phyloP scores from a whole-genome alignment of 2,797 vertebrate species.

The Muraenolepis orangiensis region DNA sequence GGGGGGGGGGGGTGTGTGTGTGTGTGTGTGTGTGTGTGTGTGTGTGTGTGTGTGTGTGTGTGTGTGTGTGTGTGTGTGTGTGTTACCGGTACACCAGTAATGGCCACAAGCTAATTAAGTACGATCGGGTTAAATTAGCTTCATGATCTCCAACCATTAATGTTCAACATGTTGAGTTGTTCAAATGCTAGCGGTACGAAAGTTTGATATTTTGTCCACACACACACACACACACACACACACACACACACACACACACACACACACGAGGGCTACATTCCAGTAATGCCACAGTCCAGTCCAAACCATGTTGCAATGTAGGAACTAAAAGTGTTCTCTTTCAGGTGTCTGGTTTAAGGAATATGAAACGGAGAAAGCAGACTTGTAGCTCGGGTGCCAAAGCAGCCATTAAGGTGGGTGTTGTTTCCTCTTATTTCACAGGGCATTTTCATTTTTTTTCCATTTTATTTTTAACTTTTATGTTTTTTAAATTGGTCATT shows the following conservation, averaged over 20 bases:
- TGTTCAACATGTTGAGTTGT: neutral
- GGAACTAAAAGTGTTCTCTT: conserved; percentile 13
- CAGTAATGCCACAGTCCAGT: too few relatives aligned
- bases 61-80: neutral
- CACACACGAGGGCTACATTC: too few relatives aligned
- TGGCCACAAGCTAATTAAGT: neutral
- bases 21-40: neutral
- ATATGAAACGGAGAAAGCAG: conserved; percentile 60
- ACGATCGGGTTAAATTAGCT: neutral
- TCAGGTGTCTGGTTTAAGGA: conserved; percentile 67
- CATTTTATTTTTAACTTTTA: neutral
- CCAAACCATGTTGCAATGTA: neutral
- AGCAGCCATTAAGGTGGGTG: conserved; percentile 64
- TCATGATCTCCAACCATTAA: neutral
- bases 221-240: neutral
- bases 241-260: neutral
- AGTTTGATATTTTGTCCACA: neutral
- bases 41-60: neutral
- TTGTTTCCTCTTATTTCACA: neutral
- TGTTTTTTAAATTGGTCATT: too few relatives aligned
- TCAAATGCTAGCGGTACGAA: neutral
- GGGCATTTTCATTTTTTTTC: too few relatives aligned
- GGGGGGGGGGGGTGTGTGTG: too few relatives aligned
- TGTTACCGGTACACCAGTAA: neutral
- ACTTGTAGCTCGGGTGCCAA: conserved; percentile 48